Evolutionary conservation across 2,888 invertebrate species (phyloP).

Genomic region (Agrotis segetum): DNA sequence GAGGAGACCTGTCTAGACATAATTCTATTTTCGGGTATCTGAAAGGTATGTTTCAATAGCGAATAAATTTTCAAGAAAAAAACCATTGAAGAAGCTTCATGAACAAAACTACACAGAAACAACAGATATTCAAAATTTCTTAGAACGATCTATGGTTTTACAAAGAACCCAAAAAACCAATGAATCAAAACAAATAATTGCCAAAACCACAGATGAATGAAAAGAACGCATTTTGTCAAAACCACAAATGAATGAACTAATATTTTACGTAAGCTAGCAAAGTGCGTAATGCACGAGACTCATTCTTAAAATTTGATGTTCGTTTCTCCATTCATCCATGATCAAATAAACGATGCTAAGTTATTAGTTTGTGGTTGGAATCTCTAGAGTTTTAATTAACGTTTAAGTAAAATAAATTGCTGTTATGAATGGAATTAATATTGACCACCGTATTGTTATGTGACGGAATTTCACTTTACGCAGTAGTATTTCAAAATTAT

Average conservation of each 20-base stretch:
- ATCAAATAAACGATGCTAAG: constrained; percentile 60
- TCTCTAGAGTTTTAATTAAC: background rate
- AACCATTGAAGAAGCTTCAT: no score
- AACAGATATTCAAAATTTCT: constrained; percentile 7
- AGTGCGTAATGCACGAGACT: constrained; percentile 68
- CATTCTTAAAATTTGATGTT: constrained; percentile 50
- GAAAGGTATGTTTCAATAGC: no score
- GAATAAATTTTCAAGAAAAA: no score
- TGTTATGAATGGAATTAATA: background rate
- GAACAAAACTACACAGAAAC: no score
- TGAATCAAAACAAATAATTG: constrained; percentile 35
- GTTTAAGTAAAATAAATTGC: background rate
- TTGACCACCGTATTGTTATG: background rate
- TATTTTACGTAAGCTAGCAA: constrained; percentile 53
- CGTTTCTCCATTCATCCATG: constrained; percentile 45
- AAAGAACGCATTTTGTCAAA: constrained; percentile 25
- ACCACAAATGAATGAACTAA: constrained; percentile 57
- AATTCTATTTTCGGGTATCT: no score
- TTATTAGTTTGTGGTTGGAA: constrained; percentile 57
- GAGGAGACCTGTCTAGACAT: no score
- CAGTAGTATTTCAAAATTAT: background rate
- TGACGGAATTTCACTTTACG: background rate
- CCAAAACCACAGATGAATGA: constrained; percentile 46
- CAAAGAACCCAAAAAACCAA: background rate
- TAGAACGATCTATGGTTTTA: background rate